Evolutionary conservation across 2,888 invertebrate species (phyloP), one percentile per base, ranked within the genome.

Genomic region (Drosophila pseudotakahashii): DNA sequence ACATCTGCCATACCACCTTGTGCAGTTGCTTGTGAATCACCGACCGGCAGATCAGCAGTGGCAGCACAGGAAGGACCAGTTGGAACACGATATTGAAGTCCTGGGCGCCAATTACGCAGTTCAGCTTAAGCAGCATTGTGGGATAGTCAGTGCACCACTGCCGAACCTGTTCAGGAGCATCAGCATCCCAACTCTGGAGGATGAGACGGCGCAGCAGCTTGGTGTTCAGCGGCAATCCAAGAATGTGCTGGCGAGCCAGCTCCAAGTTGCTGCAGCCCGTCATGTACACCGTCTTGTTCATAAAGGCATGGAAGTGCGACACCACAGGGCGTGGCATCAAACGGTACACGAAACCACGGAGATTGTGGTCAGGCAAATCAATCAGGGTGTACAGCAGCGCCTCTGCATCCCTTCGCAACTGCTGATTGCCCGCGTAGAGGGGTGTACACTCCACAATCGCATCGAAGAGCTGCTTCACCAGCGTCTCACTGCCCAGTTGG

Each of bases 161-260:
- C 13, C 66, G 63, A 41, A 91, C 61, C 9, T 55, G 13, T 0
- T 59, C 13, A 11, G 80, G 69, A 10, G 37, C 67, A 7, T 42
- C 14, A 3, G 2, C 9, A 1, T 34, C 36, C 79, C 73, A 81
- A 26, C 58, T 77, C 7, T 19, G 44, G 0, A 63, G 14, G 1
- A 90, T 71, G 5, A 92, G 60, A 62, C 90, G 85, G 0, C 80
- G 74, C 36, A 92, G 39, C 11, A 92, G 58, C n/a, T 78, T 60
- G 0, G 76, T 42, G 34, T 79, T 90, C 34, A 92, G 48, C 2
- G 92, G 92, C 34, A 92, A 34, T 0, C 92, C 92, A 0, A 92
- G 50, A 3, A 90, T 85, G 5, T 82, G 81, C 0, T 80, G 59
- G 0, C 75, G 74, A 3, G 75, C 61, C 9, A 90, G 64, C 13